These are phyloP conservation scores for Colaptes auratus DNA, from an alignment of 2,113 vertebrate genomes.

Conservation along the genomic window DNA sequence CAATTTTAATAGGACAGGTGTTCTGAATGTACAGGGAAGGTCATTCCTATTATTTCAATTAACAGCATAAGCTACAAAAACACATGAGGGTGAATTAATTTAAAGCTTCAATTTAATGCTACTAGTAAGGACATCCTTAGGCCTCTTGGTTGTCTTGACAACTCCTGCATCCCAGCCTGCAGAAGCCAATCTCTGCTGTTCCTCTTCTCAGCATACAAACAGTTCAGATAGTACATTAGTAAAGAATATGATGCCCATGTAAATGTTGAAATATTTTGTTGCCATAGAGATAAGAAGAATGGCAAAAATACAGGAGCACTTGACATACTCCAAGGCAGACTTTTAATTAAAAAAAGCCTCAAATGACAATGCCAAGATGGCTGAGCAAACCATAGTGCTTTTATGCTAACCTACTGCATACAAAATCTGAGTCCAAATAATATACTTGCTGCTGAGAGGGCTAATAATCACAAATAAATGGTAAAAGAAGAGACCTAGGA, in stretches of 20 bases:
- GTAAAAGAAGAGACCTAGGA: neutral
- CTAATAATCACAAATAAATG: neutral
- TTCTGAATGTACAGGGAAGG: slow-evolving; percentile 75
- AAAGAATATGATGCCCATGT: slow-evolving; percentile 80
- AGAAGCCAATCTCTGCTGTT: slow-evolving; percentile 71
- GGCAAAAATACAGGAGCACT: slow-evolving; percentile 79
- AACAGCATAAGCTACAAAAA: slow-evolving; percentile 81
- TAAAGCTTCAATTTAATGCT: slow-evolving; percentile 80
- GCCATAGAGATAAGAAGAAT: slow-evolving; percentile 85
- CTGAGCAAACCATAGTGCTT: slow-evolving; percentile 53
- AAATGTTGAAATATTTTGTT: slow-evolving; percentile 85
- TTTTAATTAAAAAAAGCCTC: slow-evolving; percentile 81
- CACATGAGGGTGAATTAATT: slow-evolving; percentile 80
- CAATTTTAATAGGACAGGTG: slow-evolving; percentile 80
- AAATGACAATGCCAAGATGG: slow-evolving; percentile 79
- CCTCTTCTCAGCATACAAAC: slow-evolving; percentile 73
- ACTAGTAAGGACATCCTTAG: slow-evolving; percentile 78
- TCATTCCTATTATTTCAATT: slow-evolving; percentile 83
- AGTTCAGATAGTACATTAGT: slow-evolving; percentile 79
- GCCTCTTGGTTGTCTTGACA: slow-evolving; percentile 85
- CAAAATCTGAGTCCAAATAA: slow-evolving; percentile 18
- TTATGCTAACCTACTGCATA: slow-evolving; percentile 19
- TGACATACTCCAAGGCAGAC: slow-evolving; percentile 83
- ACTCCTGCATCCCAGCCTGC: slow-evolving; percentile 76
- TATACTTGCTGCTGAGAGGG: neutral